These are phyloP conservation scores for Caenorhabditis brenneri DNA, from an alignment of 1,140 invertebrate genomes.

Conservation along the genomic window DNA sequence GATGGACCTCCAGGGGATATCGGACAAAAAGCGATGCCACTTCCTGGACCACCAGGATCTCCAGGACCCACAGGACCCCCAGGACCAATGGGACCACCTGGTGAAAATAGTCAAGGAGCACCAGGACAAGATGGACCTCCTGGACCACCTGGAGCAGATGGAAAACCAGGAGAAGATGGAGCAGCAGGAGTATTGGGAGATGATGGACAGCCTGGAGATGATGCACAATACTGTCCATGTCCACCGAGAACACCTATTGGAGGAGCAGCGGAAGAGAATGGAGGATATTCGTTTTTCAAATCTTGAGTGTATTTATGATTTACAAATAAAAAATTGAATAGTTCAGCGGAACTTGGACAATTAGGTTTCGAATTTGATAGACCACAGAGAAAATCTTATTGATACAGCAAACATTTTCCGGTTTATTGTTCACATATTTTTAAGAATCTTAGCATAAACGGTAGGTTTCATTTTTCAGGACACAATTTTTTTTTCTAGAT, in stretches of 20 bases:
- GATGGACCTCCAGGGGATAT: neutral
- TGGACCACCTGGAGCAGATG: neutral
- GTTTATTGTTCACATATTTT: too few relatives aligned
- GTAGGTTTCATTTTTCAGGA: too few relatives aligned
- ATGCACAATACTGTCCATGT: slow-evolving; percentile 14
- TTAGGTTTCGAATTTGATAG: too few relatives aligned
- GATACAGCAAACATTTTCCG: too few relatives aligned
- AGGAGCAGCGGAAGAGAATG: neutral
- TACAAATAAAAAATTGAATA: too few relatives aligned
- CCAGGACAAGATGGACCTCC: neutral
- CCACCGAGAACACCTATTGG: slow-evolving; percentile 5
- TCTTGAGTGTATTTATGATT: neutral
- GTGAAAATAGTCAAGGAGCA: neutral
- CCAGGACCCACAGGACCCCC: neutral
- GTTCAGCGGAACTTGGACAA: too few relatives aligned
- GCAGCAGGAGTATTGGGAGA: neutral
- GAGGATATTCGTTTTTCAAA: slow-evolving; percentile 15
- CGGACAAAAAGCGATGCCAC: neutral
- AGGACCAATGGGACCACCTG: neutral
- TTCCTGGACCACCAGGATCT: too few relatives aligned
- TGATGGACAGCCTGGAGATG: neutral
- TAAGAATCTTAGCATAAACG: too few relatives aligned
- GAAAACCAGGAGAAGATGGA: neutral
- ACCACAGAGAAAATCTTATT: too few relatives aligned
- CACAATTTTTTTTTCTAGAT: too few relatives aligned